Evolutionary conservation across 1,140 invertebrate genomes (phyloP).

Genomic region (Odontomachus brunneus): DNA sequence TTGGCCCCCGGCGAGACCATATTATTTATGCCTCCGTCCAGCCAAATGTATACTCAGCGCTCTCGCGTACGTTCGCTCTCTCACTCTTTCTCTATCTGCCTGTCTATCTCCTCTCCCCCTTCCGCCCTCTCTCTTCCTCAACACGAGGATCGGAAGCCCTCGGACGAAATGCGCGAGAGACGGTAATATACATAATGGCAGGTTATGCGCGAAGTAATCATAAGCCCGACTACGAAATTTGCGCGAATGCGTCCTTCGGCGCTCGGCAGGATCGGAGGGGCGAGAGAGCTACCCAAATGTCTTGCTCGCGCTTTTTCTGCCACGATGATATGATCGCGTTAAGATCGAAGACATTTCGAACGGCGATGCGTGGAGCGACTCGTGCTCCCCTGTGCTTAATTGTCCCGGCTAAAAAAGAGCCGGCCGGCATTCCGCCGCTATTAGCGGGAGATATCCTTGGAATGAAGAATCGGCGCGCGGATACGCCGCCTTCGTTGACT

Average conservation of each 20-base stretch:
- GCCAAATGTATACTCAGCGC: constrained; percentile 52
- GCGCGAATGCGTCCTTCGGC: constrained; percentile 67
- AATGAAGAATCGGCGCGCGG: constrained; percentile 26
- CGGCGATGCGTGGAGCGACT: not conserved
- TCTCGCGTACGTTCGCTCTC: constrained; percentile 1
- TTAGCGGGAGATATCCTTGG: constrained; percentile 18
- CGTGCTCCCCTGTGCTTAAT: constrained; percentile 4
- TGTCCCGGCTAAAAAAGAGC: constrained; percentile 7
- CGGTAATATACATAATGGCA: constrained; percentile 74
- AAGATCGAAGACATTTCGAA: constrained; percentile 22
- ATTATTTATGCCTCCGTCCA: constrained; percentile 66
- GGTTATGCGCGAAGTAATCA: constrained; percentile 72
- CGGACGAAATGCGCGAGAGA: constrained; percentile 69
- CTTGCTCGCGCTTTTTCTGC: constrained; percentile 53
- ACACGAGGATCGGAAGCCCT: constrained; percentile 64
- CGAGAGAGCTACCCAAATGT: constrained; percentile 64
- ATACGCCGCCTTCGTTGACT: constrained; percentile 10
- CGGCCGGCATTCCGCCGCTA: not conserved
- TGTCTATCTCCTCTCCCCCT: constrained; percentile 6
- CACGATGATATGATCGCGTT: constrained; percentile 7
- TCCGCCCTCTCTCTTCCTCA: not conserved
- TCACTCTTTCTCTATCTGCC: not conserved
- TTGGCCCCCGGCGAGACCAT: constrained; percentile 58
- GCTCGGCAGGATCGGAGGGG: not conserved
- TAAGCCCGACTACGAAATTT: constrained; percentile 73